phyloP scores from a whole-genome alignment of 2,113 vertebrate genomes.

The Panthera leo region DNA sequence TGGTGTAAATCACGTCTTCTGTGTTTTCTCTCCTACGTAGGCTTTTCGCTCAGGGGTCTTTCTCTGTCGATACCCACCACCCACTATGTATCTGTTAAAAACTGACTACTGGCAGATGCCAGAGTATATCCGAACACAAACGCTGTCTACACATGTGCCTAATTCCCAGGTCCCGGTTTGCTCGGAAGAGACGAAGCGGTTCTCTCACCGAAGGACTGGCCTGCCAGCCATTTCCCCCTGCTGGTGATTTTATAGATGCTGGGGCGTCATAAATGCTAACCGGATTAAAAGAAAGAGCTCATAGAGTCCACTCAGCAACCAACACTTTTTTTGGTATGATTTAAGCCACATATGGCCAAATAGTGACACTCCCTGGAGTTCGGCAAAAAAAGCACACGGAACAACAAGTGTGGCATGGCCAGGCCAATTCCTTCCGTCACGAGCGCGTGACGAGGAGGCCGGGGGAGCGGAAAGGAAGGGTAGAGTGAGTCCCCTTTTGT shows the following conservation, averaged over 20 bases:
- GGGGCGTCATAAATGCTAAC: not conserved
- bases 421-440: not conserved
- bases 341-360: not conserved
- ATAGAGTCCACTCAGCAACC: not conserved
- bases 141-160: not conserved
- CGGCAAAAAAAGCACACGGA: not conserved
- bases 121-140: not conserved
- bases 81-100: no score
- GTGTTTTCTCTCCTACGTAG: not conserved
- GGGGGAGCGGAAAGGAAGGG: no score
- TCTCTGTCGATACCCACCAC: not conserved
- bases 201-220: no score
- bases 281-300: not conserved
- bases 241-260: not conserved
- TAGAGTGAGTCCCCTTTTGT: not conserved
- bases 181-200: rapidly evolving
- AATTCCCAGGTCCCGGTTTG: not conserved
- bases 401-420: not conserved
- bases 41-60: not conserved
- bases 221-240: rapidly evolving
- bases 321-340: not conserved
- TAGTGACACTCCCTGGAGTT: not conserved
- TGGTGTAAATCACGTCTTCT: not conserved
- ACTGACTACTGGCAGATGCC: no score
- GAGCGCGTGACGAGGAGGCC: no score